Percentiles rank a stretch among this genome's conserved stretches.
phyloP scores from a whole-genome alignment of 2,113 vertebrate genomes.

The Oxygymnocypris stewartii region DNA sequence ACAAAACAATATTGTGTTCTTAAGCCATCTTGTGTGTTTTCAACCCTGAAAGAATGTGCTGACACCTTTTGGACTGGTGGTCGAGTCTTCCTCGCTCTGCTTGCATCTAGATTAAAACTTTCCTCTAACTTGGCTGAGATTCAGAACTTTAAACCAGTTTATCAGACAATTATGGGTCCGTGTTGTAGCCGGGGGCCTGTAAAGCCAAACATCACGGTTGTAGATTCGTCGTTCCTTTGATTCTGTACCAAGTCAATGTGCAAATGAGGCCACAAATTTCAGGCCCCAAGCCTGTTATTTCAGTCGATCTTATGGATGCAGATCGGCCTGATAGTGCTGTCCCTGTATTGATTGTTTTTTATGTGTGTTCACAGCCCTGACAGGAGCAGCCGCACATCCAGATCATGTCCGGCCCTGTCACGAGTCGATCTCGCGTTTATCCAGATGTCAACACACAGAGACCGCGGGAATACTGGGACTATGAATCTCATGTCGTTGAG shows the following conservation, averaged over 20 bases:
- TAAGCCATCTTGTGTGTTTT: constrained; percentile 1
- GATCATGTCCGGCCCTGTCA: constrained; percentile 56
- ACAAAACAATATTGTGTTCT: neutral
- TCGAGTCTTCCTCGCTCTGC: constrained; percentile 11
- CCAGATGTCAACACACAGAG: constrained; percentile 61
- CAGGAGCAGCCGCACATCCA: constrained; percentile 29
- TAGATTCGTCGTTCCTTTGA: neutral
- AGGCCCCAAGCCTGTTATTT: neutral
- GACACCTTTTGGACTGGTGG: neutral
- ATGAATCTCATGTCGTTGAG: constrained; percentile 59
- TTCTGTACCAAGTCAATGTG: neutral
- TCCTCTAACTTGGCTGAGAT: constrained; percentile 21
- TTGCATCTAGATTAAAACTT: constrained; percentile 44
- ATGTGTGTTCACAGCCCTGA: constrained; percentile 42
- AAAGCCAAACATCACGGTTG: neutral
- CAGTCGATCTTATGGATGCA: neutral
- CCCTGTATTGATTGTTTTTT: constrained; percentile 13
- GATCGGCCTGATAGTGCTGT: neutral
- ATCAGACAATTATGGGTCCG: constrained; percentile 9
- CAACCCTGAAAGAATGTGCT: neutral
- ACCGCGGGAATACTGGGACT: constrained; percentile 61
- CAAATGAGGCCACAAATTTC: constrained; percentile 18
- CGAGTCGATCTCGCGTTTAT: constrained; percentile 59
- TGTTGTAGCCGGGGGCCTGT: neutral
- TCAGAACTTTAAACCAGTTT: constrained; percentile 38